Base-by-base conservation (phyloP, 2,888 invertebrate genomes). In the Drosophila pseudotalamancana region DNA sequence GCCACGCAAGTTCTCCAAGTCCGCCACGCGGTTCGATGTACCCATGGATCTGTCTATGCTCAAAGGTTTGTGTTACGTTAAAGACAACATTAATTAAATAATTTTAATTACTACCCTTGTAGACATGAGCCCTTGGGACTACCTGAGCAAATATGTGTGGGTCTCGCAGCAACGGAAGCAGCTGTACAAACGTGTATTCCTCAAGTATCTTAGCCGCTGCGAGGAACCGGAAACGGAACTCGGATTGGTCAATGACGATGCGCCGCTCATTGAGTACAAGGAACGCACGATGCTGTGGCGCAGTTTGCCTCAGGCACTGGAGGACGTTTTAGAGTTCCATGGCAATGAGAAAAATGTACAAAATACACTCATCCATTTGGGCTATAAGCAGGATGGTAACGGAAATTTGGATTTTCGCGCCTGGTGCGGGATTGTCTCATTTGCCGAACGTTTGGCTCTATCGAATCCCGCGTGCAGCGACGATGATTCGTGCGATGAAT, bases 341-440 rank as follows among this genome's bases (percentile, higher is more conserved):
- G 91, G 90, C 27, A 91, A 89, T 0, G 85, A 87, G n/a, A 29
- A 74, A 11, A 90, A 90, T 68, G 90, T 92, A 2, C 55, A 69
- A 1, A 80, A 84, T 43, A 81, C 91, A 2, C 66, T 89, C 1
- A 60, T 70, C 1, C 54, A 89, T n/a, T 56, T 91, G 18, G 74
- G 80, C 4, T 80, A 90, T 21, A 78, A 64, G 18, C 23, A 9
- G 50, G 74, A 72, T 6, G 53, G 82, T 94, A 43, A 55, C 60
- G 59, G 94, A 94, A 86, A 95, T 39, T 61, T 90, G 25, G 94
- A 95, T 83, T 96, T 95, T 89, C 93, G 95, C 18, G 94, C 94
- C 0, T 97, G 96, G 95, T 95, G 96, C 83, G 96, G 96, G 0
- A 91, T 97, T 31, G 95, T 95, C 71, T 96, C 96, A 0, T 92